Conservation (phyloP, 1,140 invertebrate genomes). For the Ganaspis sp. region DNA sequence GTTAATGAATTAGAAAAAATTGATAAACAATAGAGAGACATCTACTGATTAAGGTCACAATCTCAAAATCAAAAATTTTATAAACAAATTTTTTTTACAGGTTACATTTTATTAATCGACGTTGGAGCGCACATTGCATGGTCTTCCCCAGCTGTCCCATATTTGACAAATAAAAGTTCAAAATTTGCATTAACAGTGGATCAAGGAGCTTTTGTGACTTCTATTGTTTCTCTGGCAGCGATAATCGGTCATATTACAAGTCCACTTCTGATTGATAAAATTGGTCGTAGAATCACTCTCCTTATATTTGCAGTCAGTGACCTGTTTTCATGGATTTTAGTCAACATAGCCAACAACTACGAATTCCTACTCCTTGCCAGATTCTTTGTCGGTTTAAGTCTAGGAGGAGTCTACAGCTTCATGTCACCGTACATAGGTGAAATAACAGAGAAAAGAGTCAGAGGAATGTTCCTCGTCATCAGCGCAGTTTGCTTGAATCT, state of each 20-base stretch:
- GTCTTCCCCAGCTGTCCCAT: conserved; percentile 68
- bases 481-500: neutral
- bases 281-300: conserved; percentile 63
- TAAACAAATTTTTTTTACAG: conserved; percentile 48
- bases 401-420: conserved; percentile 75
- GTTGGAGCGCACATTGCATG: conserved; percentile 65
- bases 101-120: conserved; percentile 63
- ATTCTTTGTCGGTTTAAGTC: conserved; percentile 72
- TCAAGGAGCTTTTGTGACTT: conserved; percentile 67
- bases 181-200: conserved; percentile 53
- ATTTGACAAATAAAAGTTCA: conserved; percentile 52
- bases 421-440: conserved; percentile 78
- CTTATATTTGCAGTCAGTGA: conserved; percentile 63
- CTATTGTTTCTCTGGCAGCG: conserved; percentile 62
- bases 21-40: too few relatives aligned
- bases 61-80: neutral
- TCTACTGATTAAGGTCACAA: too few relatives aligned
- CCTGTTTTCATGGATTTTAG: conserved; percentile 63
- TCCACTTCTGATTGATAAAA: conserved; percentile 62
- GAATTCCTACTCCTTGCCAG: conserved; percentile 61
- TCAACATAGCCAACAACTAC: conserved; percentile 59
- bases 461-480: conserved; percentile 76
- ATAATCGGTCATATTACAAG: conserved; percentile 61
- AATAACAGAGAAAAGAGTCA: conserved; percentile 76
- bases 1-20: too few relatives aligned